Evolutionary conservation across 2,888 invertebrate species (phyloP).

Genomic region (Carterocephalus palaemon): DNA sequence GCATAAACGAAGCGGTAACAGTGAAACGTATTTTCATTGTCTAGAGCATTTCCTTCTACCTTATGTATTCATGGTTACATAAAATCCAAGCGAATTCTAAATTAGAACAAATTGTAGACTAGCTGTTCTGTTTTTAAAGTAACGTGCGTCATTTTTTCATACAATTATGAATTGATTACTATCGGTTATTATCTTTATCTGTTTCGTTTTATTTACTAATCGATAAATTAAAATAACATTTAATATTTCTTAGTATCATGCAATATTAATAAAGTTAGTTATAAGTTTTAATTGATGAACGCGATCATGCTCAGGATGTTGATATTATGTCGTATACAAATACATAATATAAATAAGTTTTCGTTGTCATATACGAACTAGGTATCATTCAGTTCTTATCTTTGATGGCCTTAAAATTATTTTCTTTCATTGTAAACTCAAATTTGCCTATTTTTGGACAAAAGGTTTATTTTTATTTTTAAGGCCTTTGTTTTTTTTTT

Average conservation of each 20-base stretch:
- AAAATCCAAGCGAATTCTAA: conserved; percentile 36
- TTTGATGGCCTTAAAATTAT: too few relatives aligned
- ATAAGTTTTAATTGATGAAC: not conserved
- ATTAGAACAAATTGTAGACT: not conserved
- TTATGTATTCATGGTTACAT: conserved; percentile 52
- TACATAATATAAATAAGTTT: too few relatives aligned
- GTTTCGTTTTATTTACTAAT: conserved; percentile 20
- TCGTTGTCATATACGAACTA: too few relatives aligned
- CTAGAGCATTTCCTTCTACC: conserved; percentile 70
- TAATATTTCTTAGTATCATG: conserved; percentile 21
- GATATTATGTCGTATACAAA: too few relatives aligned
- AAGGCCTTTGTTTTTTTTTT: too few relatives aligned
- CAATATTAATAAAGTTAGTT: conserved; percentile 1
- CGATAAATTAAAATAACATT: too few relatives aligned
- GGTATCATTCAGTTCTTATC: too few relatives aligned
- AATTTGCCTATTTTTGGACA: too few relatives aligned
- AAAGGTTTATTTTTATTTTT: too few relatives aligned
- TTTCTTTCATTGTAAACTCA: too few relatives aligned
- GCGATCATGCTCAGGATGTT: too few relatives aligned
- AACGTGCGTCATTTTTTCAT: conserved; percentile 21
- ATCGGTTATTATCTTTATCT: conserved; percentile 10
- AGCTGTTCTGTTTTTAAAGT: not conserved
- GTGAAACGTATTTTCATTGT: conserved; percentile 67
- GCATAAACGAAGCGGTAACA: conserved; percentile 53
- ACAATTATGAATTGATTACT: conserved; percentile 25